Base-by-base conservation (phyloP, 2,888 invertebrate genomes). In the Dicyrtomina minuta region DNA sequence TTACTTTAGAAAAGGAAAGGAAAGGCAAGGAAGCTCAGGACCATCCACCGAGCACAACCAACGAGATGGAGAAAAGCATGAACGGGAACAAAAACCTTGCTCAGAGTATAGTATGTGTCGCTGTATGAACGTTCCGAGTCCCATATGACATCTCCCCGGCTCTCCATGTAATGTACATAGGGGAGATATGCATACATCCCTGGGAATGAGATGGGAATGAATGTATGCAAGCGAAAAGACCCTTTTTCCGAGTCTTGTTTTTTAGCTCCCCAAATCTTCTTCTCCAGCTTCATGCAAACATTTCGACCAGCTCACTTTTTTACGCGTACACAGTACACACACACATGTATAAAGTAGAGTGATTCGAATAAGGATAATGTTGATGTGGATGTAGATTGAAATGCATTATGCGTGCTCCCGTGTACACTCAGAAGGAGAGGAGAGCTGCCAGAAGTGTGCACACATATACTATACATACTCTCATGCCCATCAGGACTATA, bases 311-410 rank as follows among this genome's bases (percentile, higher is more conserved):
- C 66, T 66, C 66, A 27, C 41, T 66, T 66, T 58, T 66, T 62
- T 62, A 44, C 27, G 12, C 44, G 15, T n/a, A 15, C 43, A 22
- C 22, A 26, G n/a, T 49, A 46, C 62, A 62, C 49, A 49, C 49
- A 22, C 53, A 53, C 17, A 24, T 22, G 46, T 17, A 46, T 46
- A 46, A 24, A 49, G 65, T 62, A 67, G 72, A 72, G 66, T 70
- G 70, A 72, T 69, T 66, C 46, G 70, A 72, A 56, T 66, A 69
- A 72, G 68, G 66, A 66, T 72, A 72, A 72, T 70, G 72, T 68
- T 72, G 68, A 72, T 72, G 67, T 64, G 64, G 69, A 72, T 72
- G 72, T 70, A 72, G 72, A 72, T 72, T 72, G 68, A 62, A 67
- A 72, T 72, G 70, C 70, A 72, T 72, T 72, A 72, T 70, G 70